Evolutionary conservation across 2,113 vertebrate species (phyloP).

Genomic region (Misgurnus anguillicaudatus): DNA sequence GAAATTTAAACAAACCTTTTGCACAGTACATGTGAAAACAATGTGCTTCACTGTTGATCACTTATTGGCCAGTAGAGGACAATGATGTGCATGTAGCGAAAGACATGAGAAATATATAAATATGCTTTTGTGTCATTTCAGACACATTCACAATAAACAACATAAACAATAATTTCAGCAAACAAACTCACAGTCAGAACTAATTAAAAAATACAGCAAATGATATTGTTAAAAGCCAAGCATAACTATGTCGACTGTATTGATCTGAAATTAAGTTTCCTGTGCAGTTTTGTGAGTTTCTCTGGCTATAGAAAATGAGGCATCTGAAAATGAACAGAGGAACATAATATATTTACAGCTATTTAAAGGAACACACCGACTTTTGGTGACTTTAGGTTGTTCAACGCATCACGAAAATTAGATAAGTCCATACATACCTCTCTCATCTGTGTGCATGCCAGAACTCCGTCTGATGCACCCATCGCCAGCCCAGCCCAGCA

Average conservation of each 20-base stretch:
- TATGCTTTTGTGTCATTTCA: neutral
- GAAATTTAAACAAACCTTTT: neutral
- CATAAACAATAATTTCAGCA: neutral
- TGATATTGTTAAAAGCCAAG: slow-evolving; percentile 2
- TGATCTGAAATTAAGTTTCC: neutral
- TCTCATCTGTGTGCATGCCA: too few species aligned
- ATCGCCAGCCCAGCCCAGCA: too few species aligned
- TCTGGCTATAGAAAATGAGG: neutral
- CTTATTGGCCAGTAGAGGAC: slow-evolving; percentile 21
- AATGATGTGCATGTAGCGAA: slow-evolving; percentile 16
- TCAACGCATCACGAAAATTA: neutral
- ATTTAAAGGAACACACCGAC: too few species aligned
- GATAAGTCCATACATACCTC: neutral
- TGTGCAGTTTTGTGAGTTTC: neutral
- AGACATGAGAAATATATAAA: neutral
- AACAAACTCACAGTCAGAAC: neutral
- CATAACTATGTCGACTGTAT: neutral
- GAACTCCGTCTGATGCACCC: too few species aligned
- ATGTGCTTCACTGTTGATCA: slow-evolving; percentile 11
- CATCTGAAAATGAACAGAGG: neutral
- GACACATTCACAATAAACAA: neutral
- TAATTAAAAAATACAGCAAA: slow-evolving; percentile 8
- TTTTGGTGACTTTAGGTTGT: too few species aligned
- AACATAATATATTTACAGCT: neutral
- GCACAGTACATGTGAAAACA: slow-evolving; percentile 21